These are phyloP conservation scores for Leptobrachium ailaonicum DNA, from an alignment of 2,113 vertebrate species.

Conservation along the genomic window DNA sequence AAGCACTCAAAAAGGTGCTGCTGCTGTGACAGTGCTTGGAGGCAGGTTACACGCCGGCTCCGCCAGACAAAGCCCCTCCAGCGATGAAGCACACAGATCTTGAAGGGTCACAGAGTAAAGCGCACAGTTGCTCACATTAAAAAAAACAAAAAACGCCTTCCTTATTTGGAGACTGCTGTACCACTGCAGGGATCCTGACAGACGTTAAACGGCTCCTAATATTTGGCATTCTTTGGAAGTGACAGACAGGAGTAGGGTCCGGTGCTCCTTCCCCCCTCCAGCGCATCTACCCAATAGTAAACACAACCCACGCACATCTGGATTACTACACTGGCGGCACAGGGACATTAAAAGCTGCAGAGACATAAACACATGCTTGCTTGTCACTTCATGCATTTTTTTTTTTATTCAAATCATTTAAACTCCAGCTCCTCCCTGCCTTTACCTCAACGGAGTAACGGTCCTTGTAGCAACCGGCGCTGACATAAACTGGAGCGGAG, in stretches of 20 bases:
- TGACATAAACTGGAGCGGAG: no score
- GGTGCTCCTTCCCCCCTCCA: slow-evolving; percentile 3
- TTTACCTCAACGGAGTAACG: no score
- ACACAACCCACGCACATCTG: neutral
- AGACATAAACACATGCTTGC: neutral
- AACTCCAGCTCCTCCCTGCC: no score
- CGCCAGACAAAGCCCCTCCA: neutral
- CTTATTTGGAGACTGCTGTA: slow-evolving; percentile 37
- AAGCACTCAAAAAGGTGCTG: neutral
- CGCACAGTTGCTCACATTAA: neutral
- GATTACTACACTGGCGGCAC: neutral
- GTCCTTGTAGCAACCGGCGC: no score
- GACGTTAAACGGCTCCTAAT: slow-evolving; percentile 42
- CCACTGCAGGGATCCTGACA: slow-evolving; percentile 24
- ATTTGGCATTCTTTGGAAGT: slow-evolving; percentile 40
- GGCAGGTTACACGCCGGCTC: no score
- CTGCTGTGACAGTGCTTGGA: no score
- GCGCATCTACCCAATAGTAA: slow-evolving; percentile 1
- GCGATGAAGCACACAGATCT: neutral
- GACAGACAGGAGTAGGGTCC: slow-evolving; percentile 15
- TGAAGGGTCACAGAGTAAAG: slow-evolving; percentile 13
- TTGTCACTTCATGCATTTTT: neutral
- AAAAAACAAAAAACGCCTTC: neutral
- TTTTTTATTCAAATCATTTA: neutral
- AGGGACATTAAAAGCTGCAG: neutral